Evolutionary conservation across 2,888 invertebrate species (phyloP).

Genomic region (Archaeoteleia sp.): DNA sequence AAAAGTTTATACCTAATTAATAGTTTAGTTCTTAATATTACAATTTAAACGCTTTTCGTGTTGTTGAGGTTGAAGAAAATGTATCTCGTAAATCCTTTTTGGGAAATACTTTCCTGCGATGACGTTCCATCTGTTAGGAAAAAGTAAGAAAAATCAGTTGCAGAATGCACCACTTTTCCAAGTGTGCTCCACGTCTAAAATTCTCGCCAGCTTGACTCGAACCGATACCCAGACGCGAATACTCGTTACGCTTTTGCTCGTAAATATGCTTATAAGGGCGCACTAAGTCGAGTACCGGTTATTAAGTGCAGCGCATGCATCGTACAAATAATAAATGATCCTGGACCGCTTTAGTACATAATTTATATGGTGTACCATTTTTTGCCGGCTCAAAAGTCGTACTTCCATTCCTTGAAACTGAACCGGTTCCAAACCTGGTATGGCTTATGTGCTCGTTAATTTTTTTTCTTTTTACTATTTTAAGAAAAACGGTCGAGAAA

Average conservation of each 20-base stretch:
- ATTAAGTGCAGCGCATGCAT: constrained; percentile 9
- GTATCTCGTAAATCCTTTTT: too few species aligned
- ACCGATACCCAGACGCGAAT: too few species aligned
- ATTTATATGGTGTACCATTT: constrained; percentile 16
- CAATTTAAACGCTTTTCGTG: too few species aligned
- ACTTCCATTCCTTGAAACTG: constrained; percentile 16
- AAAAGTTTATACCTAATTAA: too few species aligned
- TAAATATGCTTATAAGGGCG: constrained; percentile 14
- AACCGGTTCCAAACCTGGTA: constrained; percentile 11
- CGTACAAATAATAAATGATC: constrained; percentile 13
- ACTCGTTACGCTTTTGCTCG: constrained; percentile 5
- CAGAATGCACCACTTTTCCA: too few species aligned
- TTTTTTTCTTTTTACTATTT: constrained; percentile 7
- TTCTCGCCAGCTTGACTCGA: too few species aligned
- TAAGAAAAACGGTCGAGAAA: not conserved
- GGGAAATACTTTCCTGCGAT: too few species aligned
- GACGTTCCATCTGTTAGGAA: too few species aligned
- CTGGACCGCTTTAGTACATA: constrained; percentile 15
- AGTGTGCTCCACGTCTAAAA: too few species aligned
- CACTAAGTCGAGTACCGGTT: constrained; percentile 13
- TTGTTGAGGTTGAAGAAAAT: too few species aligned
- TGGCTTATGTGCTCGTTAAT: constrained; percentile 8
- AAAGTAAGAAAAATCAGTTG: too few species aligned
- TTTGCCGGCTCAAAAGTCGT: constrained; percentile 10
- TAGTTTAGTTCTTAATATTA: too few species aligned